Base-by-base conservation (phyloP, 2,888 invertebrate genomes). In the Drosophila algonquin region DNA sequence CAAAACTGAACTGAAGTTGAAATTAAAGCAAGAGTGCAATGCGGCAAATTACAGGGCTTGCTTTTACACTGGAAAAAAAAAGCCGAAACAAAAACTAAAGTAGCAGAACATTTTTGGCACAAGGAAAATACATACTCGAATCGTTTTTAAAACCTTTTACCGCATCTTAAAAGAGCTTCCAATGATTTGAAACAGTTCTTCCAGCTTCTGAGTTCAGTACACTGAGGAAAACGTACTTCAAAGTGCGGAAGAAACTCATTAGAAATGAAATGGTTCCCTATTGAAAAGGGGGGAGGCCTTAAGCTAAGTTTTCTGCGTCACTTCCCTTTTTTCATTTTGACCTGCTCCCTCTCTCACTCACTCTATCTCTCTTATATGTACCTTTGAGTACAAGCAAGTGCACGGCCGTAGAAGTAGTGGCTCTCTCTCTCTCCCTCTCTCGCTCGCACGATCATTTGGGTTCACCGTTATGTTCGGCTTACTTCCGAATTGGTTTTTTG, bases 1-100 rank as follows among this genome's bases (percentile, higher is more conserved):
- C 85, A 82, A 80, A 82, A 85, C 74, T 71, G 30, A 74, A 78
- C 74, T 71, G 21, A 74, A 78, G 81, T 70, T 76, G 61, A 73
- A 75, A 76, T 60, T 53, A 53, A 52, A 55, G 35, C 61, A 62
- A n/a, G 40, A 70, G 50, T 69, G 40, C 55, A 53, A 47, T 68
- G 68, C 59, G 52, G 47, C 18, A 53, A 21, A 45, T 47, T 52
- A 52, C 48, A 53, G 27, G 16, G 6, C 32, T 16, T 16, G 44
- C 44, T 63, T 24, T 27, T 63, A 53, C 51, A 52, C 63, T 40
- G 24, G 14, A 6, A 14, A 40, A 14, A 27, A 27, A 10, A 32
- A 32, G 6, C 24, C 6, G 10, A 32, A 32, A 10, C 10, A 10
- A 10, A 32, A 32, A 7, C 8, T 7, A 24, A 24, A 8, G 8